Conservation (phyloP, 2,113 vertebrate genomes). For the Nycticebus coucang region DNA sequence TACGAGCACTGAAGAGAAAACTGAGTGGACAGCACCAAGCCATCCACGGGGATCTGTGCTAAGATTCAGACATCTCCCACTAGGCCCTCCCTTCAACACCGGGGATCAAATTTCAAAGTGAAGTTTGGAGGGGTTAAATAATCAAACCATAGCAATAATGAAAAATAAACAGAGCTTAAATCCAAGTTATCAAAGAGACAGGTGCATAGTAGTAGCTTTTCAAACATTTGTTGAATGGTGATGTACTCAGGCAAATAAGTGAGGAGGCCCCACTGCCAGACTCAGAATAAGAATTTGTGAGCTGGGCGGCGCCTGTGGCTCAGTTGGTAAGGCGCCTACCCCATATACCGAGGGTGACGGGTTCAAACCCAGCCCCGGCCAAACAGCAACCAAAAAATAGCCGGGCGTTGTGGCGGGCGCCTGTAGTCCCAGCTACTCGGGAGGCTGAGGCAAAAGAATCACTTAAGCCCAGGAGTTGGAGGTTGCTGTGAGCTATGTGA, state of each 20-base stretch:
- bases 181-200: background rate
- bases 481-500: too few species aligned
- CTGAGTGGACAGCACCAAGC: background rate
- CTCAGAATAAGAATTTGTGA: background rate
- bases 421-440: too few species aligned
- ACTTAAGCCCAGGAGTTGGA: too few species aligned
- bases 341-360: too few species aligned
- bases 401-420: too few species aligned
- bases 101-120: background rate
- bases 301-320: too few species aligned
- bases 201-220: background rate
- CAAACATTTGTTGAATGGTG: background rate
- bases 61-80: background rate
- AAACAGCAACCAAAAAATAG: too few species aligned
- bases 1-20: background rate
- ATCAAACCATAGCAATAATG: background rate
- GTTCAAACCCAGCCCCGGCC: too few species aligned
- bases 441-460: too few species aligned
- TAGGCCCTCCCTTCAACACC: background rate
- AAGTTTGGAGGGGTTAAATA: background rate
- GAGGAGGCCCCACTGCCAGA: background rate
- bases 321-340: too few species aligned
- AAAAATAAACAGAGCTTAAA: constrained; percentile 21
- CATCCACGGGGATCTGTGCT: background rate
- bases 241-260: background rate